phyloP scores from a whole-genome alignment of 2,113 vertebrate species.

The Talpa occidentalis region DNA sequence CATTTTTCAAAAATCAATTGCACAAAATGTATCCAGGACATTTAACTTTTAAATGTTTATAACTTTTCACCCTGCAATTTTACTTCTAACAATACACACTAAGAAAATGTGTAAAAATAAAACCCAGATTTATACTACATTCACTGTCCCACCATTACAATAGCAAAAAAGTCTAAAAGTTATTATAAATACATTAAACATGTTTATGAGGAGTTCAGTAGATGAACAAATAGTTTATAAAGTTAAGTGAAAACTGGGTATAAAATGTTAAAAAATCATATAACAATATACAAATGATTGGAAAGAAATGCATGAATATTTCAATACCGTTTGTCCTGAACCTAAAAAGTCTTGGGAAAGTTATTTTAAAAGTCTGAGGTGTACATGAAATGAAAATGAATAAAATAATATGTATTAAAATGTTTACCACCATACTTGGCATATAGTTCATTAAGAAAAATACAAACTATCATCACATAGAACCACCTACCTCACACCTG shows the following conservation, averaged over 20 bases:
- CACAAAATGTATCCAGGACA: background rate
- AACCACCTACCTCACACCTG: background rate
- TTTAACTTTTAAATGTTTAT: background rate
- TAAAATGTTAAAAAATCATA: background rate
- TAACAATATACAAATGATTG: background rate
- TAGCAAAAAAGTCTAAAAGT: background rate
- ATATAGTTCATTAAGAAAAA: background rate
- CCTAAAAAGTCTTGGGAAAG: background rate
- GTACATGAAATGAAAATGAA: background rate
- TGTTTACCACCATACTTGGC: background rate
- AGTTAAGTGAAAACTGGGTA: constrained; percentile 27
- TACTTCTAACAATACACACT: constrained; percentile 20
- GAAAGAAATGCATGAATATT: background rate
- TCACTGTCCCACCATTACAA: background rate
- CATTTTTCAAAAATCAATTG: background rate
- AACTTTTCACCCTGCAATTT: constrained; percentile 33
- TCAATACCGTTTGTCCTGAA: background rate
- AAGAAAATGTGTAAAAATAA: constrained; percentile 24
- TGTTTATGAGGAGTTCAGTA: background rate
- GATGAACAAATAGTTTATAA: background rate
- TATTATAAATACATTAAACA: background rate
- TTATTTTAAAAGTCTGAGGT: background rate
- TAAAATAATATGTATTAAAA: background rate
- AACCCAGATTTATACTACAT: background rate
- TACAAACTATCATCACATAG: background rate